phyloP scores from a whole-genome alignment of 2,888 invertebrate genomes.

The Tinea semifulvella region DNA sequence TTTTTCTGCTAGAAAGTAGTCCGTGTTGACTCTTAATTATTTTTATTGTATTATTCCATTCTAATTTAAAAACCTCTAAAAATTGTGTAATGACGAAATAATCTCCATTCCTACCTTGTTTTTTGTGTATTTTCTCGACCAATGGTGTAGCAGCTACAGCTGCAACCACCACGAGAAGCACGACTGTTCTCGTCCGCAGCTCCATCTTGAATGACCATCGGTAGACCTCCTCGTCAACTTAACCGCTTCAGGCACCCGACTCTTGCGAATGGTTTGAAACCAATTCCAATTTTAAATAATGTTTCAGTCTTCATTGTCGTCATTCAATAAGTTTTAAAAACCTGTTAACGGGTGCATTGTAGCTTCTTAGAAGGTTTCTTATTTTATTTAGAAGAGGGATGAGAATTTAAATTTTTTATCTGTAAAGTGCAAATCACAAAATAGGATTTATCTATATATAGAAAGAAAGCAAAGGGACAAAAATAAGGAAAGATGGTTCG shows the following conservation, averaged over 20 bases:
- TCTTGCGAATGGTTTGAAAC: slow-evolving; percentile 5
- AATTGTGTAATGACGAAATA: too few species aligned
- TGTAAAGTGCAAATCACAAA: too few species aligned
- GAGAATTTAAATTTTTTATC: too few species aligned
- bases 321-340: too few species aligned
- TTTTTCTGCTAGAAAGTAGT: not conserved
- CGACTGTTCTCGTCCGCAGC: slow-evolving; percentile 39
- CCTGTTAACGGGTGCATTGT: too few species aligned
- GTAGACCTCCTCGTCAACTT: slow-evolving; percentile 1
- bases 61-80: not conserved
- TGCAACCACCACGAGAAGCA: slow-evolving; percentile 33
- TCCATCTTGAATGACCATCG: slow-evolving; percentile 46
- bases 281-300: not conserved
- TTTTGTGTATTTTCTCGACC: slow-evolving; percentile 43
- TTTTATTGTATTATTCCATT: not conserved
- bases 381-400: too few species aligned
- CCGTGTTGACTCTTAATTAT: not conserved
- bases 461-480: too few species aligned
- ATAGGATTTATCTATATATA: too few species aligned
- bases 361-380: too few species aligned
- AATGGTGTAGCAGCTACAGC: slow-evolving; percentile 38
- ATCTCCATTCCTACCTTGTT: slow-evolving; percentile 35
- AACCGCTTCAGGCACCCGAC: not conserved
- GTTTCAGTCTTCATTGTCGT: too few species aligned
- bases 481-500: too few species aligned